phyloP scores from a whole-genome alignment of 2,888 invertebrate species.

The Protodeltote pygarga region DNA sequence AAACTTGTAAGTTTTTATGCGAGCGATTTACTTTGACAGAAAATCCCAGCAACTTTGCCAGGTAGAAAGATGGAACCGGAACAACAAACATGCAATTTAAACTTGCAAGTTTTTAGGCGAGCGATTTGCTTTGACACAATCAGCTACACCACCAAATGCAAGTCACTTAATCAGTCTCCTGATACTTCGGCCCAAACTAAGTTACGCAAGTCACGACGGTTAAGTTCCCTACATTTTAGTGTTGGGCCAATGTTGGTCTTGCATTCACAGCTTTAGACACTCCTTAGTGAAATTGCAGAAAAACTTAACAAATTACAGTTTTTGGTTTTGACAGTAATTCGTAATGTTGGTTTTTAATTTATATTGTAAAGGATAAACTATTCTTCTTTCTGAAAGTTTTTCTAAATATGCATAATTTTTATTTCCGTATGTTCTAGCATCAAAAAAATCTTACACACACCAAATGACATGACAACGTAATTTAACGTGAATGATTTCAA shows the following conservation, averaged over 20 bases:
- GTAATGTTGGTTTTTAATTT: no score
- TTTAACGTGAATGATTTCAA: not conserved
- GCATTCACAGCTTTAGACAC: not conserved
- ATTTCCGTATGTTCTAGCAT: no score
- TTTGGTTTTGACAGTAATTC: not conserved
- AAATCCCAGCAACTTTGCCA: no score
- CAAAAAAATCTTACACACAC: no score
- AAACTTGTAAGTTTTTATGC: no score
- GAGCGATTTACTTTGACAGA: no score
- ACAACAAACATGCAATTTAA: no score
- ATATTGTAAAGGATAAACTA: no score
- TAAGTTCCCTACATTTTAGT: conserved; percentile 9
- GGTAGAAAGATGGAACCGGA: no score
- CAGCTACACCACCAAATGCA: conserved; percentile 47
- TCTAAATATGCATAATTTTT: no score
- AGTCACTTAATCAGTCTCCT: conserved; percentile 58
- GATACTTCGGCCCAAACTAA: conserved; percentile 43
- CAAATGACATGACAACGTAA: not conserved
- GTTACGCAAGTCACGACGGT: conserved; percentile 46
- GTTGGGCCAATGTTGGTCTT: conserved; percentile 19
- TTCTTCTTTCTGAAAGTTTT: no score
- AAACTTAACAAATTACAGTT: no score
- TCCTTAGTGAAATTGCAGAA: not conserved
- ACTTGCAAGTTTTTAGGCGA: conserved; percentile 43
- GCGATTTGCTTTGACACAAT: conserved; percentile 53